Evolutionary conservation across 2,797 vertebrate genomes (phyloP).

Genomic region (Buceros bicornis): DNA sequence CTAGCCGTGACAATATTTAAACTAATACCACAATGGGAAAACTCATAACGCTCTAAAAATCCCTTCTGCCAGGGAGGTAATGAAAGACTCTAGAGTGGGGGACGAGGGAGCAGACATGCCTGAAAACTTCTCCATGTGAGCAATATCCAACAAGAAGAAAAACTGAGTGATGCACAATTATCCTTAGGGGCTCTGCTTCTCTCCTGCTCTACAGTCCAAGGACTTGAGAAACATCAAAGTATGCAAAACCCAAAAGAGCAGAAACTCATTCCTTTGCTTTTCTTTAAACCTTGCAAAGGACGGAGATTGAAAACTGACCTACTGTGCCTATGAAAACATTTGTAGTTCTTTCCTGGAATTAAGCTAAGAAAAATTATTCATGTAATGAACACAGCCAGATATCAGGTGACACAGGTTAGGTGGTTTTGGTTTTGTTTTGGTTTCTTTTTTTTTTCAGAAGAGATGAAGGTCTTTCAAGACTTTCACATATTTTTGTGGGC

Average conservation of each 20-base stretch:
- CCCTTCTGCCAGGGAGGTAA: background rate
- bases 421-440: background rate
- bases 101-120: background rate
- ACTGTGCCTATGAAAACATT: background rate
- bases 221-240: background rate
- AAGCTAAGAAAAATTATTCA: background rate
- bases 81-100: background rate
- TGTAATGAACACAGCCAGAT: background rate
- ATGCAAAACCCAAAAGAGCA: background rate
- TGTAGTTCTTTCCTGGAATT: background rate
- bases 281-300: background rate
- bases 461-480: background rate
- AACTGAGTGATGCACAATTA: background rate
- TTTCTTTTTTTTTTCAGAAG: background rate
- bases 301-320: background rate
- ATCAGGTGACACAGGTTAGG: background rate
- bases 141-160: background rate
- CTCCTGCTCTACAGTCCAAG: background rate
- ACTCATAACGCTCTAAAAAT: background rate
- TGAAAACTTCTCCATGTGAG: background rate
- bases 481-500: background rate
- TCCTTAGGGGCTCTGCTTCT: background rate
- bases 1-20: background rate
- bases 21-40: background rate
- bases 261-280: background rate